phyloP scores from a whole-genome alignment of 2,113 vertebrate species.

The Sula dactylatra region DNA sequence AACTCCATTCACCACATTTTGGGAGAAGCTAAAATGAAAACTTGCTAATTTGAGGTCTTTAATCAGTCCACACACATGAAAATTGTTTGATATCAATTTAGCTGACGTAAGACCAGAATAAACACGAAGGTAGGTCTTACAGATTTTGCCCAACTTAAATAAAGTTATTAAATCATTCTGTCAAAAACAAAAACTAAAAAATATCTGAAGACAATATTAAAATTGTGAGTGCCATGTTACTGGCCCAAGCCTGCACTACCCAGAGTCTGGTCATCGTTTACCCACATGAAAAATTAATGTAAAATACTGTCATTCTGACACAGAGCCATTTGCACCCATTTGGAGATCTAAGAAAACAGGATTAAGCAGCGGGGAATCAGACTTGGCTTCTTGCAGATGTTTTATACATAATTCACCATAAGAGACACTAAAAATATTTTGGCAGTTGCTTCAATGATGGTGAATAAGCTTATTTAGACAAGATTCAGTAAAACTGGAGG shows the following conservation, averaged over 20 bases:
- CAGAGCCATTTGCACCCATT: not conserved
- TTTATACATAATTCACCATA: not conserved
- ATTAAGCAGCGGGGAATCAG: not conserved
- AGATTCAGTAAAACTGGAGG: not conserved
- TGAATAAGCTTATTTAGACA: conserved; percentile 21
- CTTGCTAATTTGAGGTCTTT: not conserved
- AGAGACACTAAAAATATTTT: conserved; percentile 27
- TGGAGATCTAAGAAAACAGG: not conserved
- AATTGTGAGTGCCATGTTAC: not conserved
- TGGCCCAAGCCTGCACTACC: not conserved
- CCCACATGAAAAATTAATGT: not conserved
- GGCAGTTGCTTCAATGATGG: not conserved
- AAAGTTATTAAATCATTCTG: not conserved
- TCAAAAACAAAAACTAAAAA: not conserved
- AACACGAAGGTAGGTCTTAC: not conserved
- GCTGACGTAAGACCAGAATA: not conserved
- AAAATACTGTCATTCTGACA: not conserved
- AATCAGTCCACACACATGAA: not conserved
- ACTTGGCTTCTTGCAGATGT: not conserved
- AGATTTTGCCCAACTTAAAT: not conserved
- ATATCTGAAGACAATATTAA: not conserved
- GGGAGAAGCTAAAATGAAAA: not conserved
- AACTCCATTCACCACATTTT: not conserved
- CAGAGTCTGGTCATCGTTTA: not conserved
- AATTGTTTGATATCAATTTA: not conserved